Evolutionary conservation across 2,113 vertebrate species (phyloP).

Genomic region (Calyptommatus sinebrachiatus): DNA sequence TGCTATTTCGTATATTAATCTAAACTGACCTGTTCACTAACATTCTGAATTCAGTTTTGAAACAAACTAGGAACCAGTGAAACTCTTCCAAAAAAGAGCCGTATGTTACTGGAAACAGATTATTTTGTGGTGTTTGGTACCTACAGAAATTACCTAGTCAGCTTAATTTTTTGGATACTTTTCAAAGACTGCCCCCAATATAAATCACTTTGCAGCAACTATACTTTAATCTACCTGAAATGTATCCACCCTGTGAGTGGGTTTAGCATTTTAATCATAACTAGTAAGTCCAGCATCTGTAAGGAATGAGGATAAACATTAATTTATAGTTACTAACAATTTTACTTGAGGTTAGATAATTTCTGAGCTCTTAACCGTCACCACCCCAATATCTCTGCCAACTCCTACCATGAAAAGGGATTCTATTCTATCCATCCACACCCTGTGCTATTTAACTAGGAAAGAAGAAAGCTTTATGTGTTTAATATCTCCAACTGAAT

Average conservation of each 20-base stretch:
- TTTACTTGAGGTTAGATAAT: background rate
- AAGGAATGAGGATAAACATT: conserved; percentile 3
- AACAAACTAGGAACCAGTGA: background rate
- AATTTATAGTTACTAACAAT: conserved; percentile 6
- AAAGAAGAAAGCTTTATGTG: background rate
- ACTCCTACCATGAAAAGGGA: background rate
- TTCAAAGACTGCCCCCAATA: background rate
- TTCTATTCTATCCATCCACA: conserved; percentile 7
- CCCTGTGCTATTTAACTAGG: background rate
- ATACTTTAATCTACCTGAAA: background rate
- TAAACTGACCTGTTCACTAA: too few species aligned
- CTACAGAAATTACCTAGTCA: too few species aligned
- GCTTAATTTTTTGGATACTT: background rate
- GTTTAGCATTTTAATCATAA: background rate
- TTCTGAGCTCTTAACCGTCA: background rate
- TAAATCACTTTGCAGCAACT: too few species aligned
- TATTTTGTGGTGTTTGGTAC: background rate
- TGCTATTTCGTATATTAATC: too few species aligned
- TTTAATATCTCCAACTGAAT: conserved; percentile 8
- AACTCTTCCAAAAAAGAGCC: background rate
- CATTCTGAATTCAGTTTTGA: background rate
- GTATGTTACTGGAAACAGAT: background rate
- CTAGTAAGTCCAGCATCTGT: background rate
- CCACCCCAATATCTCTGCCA: background rate
- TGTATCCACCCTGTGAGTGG: background rate